Evolutionary conservation across 2,888 invertebrate species (phyloP).

Genomic region (Lumbricus terrestris): DNA sequence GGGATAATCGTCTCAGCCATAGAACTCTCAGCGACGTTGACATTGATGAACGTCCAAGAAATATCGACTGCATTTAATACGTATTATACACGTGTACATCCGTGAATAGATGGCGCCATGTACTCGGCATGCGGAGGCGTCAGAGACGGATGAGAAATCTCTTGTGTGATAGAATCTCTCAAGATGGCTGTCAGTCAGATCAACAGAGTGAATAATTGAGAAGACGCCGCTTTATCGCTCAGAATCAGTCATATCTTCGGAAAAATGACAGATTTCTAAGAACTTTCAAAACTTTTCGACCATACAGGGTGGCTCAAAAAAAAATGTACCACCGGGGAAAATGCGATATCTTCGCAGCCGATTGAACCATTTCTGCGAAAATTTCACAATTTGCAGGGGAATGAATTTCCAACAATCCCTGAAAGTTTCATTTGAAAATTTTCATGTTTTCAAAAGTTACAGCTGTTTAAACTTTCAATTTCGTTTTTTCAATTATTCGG

Average conservation of each 20-base stretch:
- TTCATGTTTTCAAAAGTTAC: too few relatives aligned
- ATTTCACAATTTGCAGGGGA: too few relatives aligned
- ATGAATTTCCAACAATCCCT: too few relatives aligned
- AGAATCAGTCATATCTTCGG: background rate
- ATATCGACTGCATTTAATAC: constrained; percentile 3
- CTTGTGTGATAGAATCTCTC: background rate
- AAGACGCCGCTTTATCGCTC: background rate
- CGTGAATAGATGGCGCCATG: background rate
- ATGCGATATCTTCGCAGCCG: too few relatives aligned
- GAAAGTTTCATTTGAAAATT: too few relatives aligned
- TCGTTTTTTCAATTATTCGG: too few relatives aligned
- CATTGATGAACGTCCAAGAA: constrained; percentile 3
- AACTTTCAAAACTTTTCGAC: background rate
- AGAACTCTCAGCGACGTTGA: background rate
- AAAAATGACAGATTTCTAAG: background rate
- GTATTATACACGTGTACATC: background rate
- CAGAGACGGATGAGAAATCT: background rate
- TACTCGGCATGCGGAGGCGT: background rate
- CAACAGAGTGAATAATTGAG: constrained; percentile 8
- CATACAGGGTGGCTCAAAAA: too few relatives aligned
- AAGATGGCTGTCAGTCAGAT: constrained; percentile 5
- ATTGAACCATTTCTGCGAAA: too few relatives aligned
- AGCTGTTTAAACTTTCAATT: too few relatives aligned
- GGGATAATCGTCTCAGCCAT: background rate
- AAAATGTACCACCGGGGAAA: too few relatives aligned